Base-by-base conservation (phyloP, 2,113 vertebrate genomes). In the Ceratotherium simum region DNA sequence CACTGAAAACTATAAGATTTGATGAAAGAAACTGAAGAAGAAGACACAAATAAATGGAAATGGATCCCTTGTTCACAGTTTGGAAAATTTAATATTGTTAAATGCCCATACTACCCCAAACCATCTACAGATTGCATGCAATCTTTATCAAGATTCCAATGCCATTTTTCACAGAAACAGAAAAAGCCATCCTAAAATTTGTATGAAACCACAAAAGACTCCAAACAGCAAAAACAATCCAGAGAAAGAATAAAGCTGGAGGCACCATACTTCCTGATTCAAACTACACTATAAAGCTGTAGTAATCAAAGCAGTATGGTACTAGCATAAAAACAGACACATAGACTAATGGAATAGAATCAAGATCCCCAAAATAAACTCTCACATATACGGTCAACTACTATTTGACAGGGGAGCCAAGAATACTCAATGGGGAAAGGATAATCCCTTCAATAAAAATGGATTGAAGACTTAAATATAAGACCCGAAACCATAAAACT, bases 21-120 rank as follows among this genome's bases (percentile, higher is more conserved):
- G 31, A 92, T 73, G 18, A 62, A 92, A 92, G 14, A 92, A 83
- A 72, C 3, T 48, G 39, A 92, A 73, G 79, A 92, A 73, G 79
- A 83, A 29, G 36, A 82, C 78, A 58, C 3, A 60, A 79, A 60
- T 48, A 81, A 70, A 72, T 60, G 65, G 36, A 70, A 81, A 81
- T 42, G 51, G 51, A 81, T 27, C 33, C 58, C 80, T 62, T 21
- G 46, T 65, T 79, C 25, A 7, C 39, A 33, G n/a, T 67, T 79
- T 33, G 65, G 60, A 65, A 79, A 17, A 54, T 65, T 65, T 78
- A n/a, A 62, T 42, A 62, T 31, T 51, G 73, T 78, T 29, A 90
- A 70, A 60, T 72, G 39, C 70, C 21, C 1, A 36, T 29, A 62
- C 23, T 21, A 36, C 6, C 20, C 13, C 21, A 62, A 62, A 25